These are phyloP conservation scores for Spongilla lacustris DNA, from an alignment of 37 sponge, comb jelly and placozoan genomes.

Conservation along the genomic window DNA sequence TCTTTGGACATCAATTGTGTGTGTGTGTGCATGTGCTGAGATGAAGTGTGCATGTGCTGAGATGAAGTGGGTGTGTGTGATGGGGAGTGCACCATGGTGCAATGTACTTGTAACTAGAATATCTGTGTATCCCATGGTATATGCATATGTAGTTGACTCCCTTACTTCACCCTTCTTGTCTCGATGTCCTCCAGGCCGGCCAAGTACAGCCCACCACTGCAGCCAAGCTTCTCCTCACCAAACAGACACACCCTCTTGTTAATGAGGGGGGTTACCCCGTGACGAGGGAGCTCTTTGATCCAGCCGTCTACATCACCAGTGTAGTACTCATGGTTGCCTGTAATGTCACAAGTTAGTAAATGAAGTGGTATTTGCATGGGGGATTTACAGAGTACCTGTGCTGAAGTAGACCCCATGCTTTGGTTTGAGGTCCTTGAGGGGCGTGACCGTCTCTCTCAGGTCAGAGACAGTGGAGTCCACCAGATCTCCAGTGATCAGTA, in stretches of 20 bases:
- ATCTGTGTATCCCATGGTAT: background rate
- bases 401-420: conserved; percentile 78
- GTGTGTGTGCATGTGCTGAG: no score
- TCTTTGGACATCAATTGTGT: no score
- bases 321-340: conserved; percentile 97
- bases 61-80: no score
- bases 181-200: conserved; percentile 84
- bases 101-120: no score
- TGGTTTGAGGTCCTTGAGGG: conserved; percentile 59
- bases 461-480: conserved; percentile 70
- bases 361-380: background rate
- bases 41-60: no score
- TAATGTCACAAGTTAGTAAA: background rate
- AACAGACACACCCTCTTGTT: conserved; percentile 75
- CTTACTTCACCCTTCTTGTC: conserved; percentile 38
- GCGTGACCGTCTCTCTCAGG: conserved; percentile 60
- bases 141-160: background rate
- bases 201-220: conserved; percentile 61
- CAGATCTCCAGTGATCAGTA: conserved; percentile 90
- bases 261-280: conserved; percentile 69
- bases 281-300: conserved; percentile 53
- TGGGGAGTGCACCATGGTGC: no score
- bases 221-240: background rate
- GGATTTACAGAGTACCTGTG: conserved; percentile 58
- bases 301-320: conserved; percentile 89